Evolutionary conservation across 2,113 vertebrate genomes (phyloP).

Genomic region (Balaenoptera acutorostrata): DNA sequence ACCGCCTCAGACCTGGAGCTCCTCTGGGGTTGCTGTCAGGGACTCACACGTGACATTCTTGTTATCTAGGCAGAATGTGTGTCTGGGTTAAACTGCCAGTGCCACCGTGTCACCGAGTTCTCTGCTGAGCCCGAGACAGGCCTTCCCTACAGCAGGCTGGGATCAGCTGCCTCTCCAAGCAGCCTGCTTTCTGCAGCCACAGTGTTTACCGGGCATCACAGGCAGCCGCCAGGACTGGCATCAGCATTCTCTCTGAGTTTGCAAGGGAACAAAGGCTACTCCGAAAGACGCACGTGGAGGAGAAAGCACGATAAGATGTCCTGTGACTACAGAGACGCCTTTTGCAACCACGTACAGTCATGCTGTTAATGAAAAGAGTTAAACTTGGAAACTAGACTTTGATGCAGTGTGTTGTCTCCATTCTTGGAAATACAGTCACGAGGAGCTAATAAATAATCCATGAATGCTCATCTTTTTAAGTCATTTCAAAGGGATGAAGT

Average conservation of each 20-base stretch:
- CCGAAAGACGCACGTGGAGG: constrained; percentile 24
- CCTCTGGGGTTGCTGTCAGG: constrained; percentile 45
- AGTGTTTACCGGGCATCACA: constrained; percentile 10
- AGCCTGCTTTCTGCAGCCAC: constrained; percentile 10
- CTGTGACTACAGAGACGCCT: constrained; percentile 34
- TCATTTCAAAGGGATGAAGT: constrained; percentile 80
- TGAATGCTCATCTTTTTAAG: constrained; percentile 83
- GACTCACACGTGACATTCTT: neutral
- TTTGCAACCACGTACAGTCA: constrained; percentile 22
- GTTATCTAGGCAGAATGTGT: constrained; percentile 67
- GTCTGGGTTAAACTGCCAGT: constrained; percentile 69
- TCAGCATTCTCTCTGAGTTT: neutral
- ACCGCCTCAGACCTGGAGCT: neutral
- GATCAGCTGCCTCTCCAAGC: constrained; percentile 40
- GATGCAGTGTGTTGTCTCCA: constrained; percentile 81
- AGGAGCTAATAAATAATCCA: constrained; percentile 85
- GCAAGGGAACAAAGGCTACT: constrained; percentile 63
- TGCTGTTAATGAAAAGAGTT: constrained; percentile 78
- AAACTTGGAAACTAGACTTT: constrained; percentile 78
- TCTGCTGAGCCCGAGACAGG: constrained; percentile 49
- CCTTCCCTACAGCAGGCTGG: neutral
- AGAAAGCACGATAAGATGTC: neutral
- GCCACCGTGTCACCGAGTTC: constrained; percentile 42
- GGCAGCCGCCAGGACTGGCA: constrained; percentile 27
- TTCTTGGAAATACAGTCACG: constrained; percentile 79